A percentile compares a stretch with the other conserved stretches of the same genome.
Evolutionary conservation across 2,888 invertebrate species (phyloP).

Genomic region (Pantelozetes paolii): DNA sequence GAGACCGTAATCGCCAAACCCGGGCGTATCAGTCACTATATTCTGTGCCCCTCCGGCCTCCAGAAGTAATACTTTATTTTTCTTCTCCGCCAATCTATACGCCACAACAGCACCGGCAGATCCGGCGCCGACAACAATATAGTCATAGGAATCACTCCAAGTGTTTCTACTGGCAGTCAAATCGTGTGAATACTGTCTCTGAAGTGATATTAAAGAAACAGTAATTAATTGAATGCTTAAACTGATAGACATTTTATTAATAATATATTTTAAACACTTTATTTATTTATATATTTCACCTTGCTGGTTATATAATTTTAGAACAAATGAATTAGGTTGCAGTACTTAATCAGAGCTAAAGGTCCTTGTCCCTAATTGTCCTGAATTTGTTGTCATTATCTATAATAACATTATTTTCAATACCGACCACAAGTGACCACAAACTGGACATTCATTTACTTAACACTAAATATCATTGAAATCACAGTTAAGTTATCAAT

Average conservation of each 20-base stretch:
- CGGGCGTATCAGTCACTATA: slow-evolving; percentile 6
- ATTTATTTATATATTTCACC: no score
- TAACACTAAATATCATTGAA: no score
- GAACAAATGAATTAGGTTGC: no score
- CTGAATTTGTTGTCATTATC: no score
- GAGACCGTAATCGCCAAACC: background rate
- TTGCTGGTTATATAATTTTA: no score
- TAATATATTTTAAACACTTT: no score
- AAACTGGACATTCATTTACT: no score
- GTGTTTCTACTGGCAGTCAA: slow-evolving; percentile 22
- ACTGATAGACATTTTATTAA: background rate
- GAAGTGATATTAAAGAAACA: slow-evolving; percentile 24
- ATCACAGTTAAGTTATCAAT: no score
- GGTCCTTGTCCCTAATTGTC: no score
- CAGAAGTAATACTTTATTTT: background rate
- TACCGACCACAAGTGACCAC: no score
- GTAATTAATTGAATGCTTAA: slow-evolving; percentile 22
- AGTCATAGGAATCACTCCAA: slow-evolving; percentile 20
- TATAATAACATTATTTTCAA: no score
- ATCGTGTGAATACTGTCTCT: slow-evolving; percentile 24
- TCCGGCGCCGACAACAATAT: slow-evolving; percentile 36
- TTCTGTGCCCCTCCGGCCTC: slow-evolving; percentile 36
- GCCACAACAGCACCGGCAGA: slow-evolving; percentile 37
- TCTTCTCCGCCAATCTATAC: background rate
- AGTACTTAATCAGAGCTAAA: no score